Base-by-base conservation (phyloP, 2,797 vertebrate species). In the Moxostoma hubbsi region DNA sequence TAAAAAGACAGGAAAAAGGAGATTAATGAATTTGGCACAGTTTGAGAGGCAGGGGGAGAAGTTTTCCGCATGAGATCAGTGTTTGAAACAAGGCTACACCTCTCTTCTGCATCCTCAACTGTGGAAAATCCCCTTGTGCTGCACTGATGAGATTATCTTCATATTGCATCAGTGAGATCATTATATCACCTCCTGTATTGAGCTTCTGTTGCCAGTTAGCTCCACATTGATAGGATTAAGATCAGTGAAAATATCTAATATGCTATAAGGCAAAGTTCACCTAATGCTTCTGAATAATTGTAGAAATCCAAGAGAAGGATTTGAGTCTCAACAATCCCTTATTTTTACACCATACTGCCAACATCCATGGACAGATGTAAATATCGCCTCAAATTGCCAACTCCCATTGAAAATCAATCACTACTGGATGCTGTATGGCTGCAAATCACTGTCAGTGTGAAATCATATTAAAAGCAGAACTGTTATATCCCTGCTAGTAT, bases 51-150 rank as follows among this genome's bases (percentile, higher is more conserved):
- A 51, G 74, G 84, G 70, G 46, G 73, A 85, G 69, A 82, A 75
- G 61, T 87, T 93, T 93, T 92, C 90, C 90, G 89, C 86, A 93
- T 94, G 86, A 94, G 90, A 90, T 94, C 93, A 94, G 85, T 73
- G 87, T 89, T 89, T 91, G 85, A 83, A 86, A 86, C 86, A 86
- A 88, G 75, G 73, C 88, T 84, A 83, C 85, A 85, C 89, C 89
- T 72, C 88, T 87, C 49, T 16, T 49, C 49, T 51, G 45, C 9
- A 59, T 57, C 64, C 16, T 47, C 7, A 6, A 54, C 63, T 80
- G 12, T 78, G 79, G 94, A 93, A 94, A 94, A 94, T 90, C 93
- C 93, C 94, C 79, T 77, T 75, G 61, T 24, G 50, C 68, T 55
- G 24, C 49, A 11, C 43, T 81, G 55, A 66, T 15, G 55, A 9